Percentiles rank a stretch among this genome's conserved stretches.
Conservation (phyloP, 1,140 invertebrate species). For the Piezodorus guildinii region DNA sequence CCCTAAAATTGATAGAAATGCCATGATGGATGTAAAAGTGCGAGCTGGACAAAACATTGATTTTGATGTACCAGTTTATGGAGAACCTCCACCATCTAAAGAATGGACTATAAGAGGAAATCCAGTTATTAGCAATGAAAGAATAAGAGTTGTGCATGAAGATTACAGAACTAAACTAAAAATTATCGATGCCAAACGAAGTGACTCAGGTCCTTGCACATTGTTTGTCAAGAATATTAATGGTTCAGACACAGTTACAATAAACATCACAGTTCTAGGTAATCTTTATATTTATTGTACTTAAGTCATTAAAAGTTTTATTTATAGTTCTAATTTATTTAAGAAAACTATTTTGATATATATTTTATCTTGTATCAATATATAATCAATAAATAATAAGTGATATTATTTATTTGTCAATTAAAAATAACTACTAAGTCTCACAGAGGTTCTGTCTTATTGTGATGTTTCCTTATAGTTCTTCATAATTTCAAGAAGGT, state of each 20-base stretch:
- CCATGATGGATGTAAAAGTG: constrained; percentile 84
- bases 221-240: constrained; percentile 84
- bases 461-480: too few relatives aligned
- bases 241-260: constrained; percentile 74
- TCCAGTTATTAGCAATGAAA: constrained; percentile 62
- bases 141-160: constrained; percentile 64
- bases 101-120: constrained; percentile 82
- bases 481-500: too few relatives aligned
- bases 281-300: constrained; percentile 21
- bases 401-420: too few relatives aligned
- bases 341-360: too few relatives aligned
- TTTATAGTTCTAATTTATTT: not conserved
- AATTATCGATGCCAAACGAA: constrained; percentile 76
- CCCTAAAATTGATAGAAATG: constrained; percentile 87
- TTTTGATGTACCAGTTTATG: constrained; percentile 84
- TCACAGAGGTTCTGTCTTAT: too few relatives aligned
- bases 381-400: too few relatives aligned
- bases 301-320: not conserved
- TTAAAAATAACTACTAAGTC: too few relatives aligned
- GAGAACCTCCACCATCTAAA: constrained; percentile 86
- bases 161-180: constrained; percentile 80
- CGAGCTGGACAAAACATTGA: constrained; percentile 86
- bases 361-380: too few relatives aligned
- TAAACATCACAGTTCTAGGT: constrained; percentile 78
- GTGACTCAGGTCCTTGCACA: constrained; percentile 80